A percentile compares a stretch with the other conserved stretches of the same genome.
Conservation (phyloP, 2,113 vertebrate species). For the Cepphus grylle region DNA sequence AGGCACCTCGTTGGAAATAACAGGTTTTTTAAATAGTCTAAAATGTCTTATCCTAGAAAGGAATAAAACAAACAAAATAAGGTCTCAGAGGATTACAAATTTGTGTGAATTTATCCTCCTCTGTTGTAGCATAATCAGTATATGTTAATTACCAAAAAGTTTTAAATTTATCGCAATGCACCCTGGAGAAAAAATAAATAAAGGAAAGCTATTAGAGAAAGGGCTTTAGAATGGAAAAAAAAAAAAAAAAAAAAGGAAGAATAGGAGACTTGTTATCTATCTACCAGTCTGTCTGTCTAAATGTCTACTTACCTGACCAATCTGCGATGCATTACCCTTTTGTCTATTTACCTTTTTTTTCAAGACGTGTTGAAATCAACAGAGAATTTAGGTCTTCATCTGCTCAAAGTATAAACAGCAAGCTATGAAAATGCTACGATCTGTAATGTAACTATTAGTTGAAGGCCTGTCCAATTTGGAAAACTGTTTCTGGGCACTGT, state of each 20-base stretch:
- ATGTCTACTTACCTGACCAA: background rate
- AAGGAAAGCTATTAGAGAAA: background rate
- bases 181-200: background rate
- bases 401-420: background rate
- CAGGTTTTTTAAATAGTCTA: background rate
- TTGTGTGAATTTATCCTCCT: background rate
- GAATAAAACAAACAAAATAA: background rate
- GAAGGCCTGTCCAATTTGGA: background rate
- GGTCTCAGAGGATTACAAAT: background rate
- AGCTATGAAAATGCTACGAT: background rate
- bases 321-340: background rate
- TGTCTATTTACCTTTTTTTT: background rate
- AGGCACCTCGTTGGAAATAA: background rate
- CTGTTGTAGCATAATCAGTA: background rate
- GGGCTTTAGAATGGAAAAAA: background rate
- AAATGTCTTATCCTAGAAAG: background rate
- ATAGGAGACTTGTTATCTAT: background rate
- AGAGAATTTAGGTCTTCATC: slow-evolving; percentile 2
- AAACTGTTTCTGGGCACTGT: background rate
- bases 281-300: background rate
- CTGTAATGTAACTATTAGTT: background rate
- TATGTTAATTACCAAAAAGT: background rate
- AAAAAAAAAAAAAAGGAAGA: background rate
- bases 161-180: background rate
- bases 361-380: slow-evolving; percentile 9